Conservation (phyloP, 2,888 invertebrate genomes). For the Dasypolia templi region DNA sequence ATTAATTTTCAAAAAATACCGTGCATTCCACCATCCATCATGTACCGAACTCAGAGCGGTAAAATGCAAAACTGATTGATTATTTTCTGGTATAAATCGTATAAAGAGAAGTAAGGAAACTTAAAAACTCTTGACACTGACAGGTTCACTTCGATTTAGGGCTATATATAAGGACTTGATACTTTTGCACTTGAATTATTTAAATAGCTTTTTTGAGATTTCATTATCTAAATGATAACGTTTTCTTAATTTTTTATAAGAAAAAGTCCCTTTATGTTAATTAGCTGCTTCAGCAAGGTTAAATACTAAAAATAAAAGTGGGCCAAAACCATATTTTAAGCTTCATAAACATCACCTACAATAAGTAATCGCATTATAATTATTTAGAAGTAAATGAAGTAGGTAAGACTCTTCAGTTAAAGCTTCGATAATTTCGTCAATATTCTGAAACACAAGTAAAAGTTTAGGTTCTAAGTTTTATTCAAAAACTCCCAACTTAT, state of each 20-base stretch:
- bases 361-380: not conserved
- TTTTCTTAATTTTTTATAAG: not conserved
- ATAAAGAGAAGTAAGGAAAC: slow-evolving; percentile 36
- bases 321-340: not conserved
- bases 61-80: slow-evolving; percentile 68
- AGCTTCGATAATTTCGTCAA: slow-evolving; percentile 45
- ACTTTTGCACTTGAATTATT: not conserved
- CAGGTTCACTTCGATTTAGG: not conserved
- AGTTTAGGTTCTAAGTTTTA: slow-evolving; percentile 31
- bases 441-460: slow-evolving; percentile 56
- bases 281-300: not conserved
- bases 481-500: slow-evolving; percentile 41
- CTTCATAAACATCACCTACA: not conserved
- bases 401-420: slow-evolving; percentile 12
- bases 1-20: slow-evolving; percentile 55
- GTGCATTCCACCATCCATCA: slow-evolving; percentile 60
- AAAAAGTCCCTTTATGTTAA: not conserved
- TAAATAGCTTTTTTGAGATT: not conserved
- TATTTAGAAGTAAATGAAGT: slow-evolving; percentile 13
- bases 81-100: slow-evolving; percentile 56
- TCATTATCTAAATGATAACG: not conserved
- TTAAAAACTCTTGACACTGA: slow-evolving; percentile 20
- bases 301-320: not conserved
- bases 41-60: slow-evolving; percentile 51
- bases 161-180: not conserved